Conservation (phyloP, 2,888 invertebrate genomes). For the Adelphocoris suturalis region DNA sequence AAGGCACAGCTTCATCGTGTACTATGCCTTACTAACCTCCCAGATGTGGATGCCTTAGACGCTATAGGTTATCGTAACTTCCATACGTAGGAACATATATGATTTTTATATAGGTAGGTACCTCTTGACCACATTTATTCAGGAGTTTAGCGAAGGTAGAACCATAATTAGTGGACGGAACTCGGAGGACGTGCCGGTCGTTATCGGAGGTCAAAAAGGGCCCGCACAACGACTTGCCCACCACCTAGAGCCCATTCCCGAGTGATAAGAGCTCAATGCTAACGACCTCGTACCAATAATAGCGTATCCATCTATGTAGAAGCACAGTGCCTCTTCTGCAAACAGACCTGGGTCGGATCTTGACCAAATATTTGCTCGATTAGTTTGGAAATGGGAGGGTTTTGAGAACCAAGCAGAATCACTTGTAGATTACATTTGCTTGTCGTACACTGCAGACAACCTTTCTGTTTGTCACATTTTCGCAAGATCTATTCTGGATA, state of each 20-base stretch:
- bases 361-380: background rate
- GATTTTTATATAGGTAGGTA: no score
- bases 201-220: slow-evolving; percentile 34
- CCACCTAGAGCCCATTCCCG: slow-evolving; percentile 3
- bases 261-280: slow-evolving; percentile 28
- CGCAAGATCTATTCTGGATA: no score
- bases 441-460: no score
- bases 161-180: slow-evolving; percentile 15
- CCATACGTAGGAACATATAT: no score
- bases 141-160: background rate
- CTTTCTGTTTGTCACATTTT: no score
- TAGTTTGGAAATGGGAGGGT: background rate
- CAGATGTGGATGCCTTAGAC: no score
- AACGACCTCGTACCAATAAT: slow-evolving; percentile 27
- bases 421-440: background rate
- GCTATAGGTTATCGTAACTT: no score
- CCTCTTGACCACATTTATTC: no score
- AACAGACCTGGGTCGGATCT: background rate
- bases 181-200: slow-evolving; percentile 43
- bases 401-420: slow-evolving; percentile 7
- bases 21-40: no score
- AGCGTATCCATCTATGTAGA: background rate
- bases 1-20: no score
- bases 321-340: background rate
- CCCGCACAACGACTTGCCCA: slow-evolving; percentile 16